A percentile compares a stretch with the other conserved stretches of the same genome.
phyloP scores from a whole-genome alignment of 2,797 vertebrate species.

The Thamnophis elegans region DNA sequence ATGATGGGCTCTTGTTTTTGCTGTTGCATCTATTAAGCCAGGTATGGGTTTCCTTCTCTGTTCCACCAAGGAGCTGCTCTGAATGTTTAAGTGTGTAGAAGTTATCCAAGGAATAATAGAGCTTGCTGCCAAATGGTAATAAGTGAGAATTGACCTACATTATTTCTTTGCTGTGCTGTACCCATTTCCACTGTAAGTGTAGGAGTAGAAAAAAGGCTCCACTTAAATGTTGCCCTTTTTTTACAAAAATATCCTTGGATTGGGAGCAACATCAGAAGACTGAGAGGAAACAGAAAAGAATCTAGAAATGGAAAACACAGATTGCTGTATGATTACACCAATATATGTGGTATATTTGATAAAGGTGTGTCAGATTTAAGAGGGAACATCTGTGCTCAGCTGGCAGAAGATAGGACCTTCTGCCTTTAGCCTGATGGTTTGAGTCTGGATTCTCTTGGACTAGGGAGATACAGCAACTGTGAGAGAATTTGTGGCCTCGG shows the following conservation, averaged over 20 bases:
- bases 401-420: neutral
- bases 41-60: conserved; percentile 52
- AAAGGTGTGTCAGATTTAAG: neutral
- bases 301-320: neutral
- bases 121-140: neutral
- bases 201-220: neutral
- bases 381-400: neutral
- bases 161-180: neutral
- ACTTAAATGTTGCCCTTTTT: neutral
- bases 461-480: conserved; percentile 67
- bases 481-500: conserved; percentile 63
- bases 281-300: neutral
- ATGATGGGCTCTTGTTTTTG: conserved; percentile 82
- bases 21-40: conserved; percentile 77
- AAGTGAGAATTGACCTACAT: neutral
- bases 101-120: neutral
- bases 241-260: neutral
- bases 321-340: neutral
- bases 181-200: neutral
- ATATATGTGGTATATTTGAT: neutral
- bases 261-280: neutral
- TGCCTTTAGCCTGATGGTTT: neutral
- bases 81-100: neutral
- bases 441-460: conserved; percentile 8
- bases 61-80: neutral